A percentile compares a stretch with the other conserved stretches of the same genome.
These are phyloP conservation scores for Phycodurus eques DNA, from an alignment of 2,113 vertebrate genomes.

Conservation along the genomic window DNA sequence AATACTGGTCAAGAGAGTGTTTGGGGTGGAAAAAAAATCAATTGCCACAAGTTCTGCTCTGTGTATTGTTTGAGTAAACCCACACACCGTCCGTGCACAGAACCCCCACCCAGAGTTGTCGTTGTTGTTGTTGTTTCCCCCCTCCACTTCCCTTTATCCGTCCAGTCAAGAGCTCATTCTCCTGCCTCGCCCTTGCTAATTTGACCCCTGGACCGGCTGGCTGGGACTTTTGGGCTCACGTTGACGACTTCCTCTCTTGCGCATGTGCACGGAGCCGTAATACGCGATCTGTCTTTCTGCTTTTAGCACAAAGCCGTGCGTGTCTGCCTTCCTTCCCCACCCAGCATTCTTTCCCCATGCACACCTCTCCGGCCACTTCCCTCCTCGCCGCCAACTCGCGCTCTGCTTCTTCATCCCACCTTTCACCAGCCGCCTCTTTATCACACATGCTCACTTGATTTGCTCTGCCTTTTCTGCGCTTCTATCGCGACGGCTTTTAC, in stretches of 20 bases:
- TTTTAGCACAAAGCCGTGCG: slow-evolving; percentile 80
- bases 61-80: slow-evolving; percentile 40
- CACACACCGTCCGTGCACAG: slow-evolving; percentile 32
- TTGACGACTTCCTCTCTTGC: slow-evolving; percentile 45
- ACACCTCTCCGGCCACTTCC: slow-evolving; percentile 65
- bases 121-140: slow-evolving; percentile 62
- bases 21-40: slow-evolving; percentile 1
- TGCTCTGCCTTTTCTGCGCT: slow-evolving; percentile 39
- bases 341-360: slow-evolving; percentile 86
- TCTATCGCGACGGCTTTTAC: slow-evolving; percentile 48
- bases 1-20: neutral
- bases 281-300: slow-evolving; percentile 56
- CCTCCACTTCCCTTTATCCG: slow-evolving; percentile 58
- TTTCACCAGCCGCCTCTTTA: slow-evolving; percentile 70
- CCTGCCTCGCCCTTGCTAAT: slow-evolving; percentile 44
- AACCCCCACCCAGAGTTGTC: slow-evolving; percentile 50
- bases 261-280: slow-evolving; percentile 37
- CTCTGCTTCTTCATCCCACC: slow-evolving; percentile 59
- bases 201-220: slow-evolving; percentile 26
- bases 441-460: slow-evolving; percentile 53
- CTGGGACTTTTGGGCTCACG: slow-evolving; percentile 36
- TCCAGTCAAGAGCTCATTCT: slow-evolving; percentile 24
- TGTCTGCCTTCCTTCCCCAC: slow-evolving; percentile 85
- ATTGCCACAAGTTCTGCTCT: slow-evolving; percentile 26
- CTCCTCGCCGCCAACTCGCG: slow-evolving; percentile 60